These are phyloP conservation scores for Suricata suricatta DNA, from an alignment of 2,113 vertebrate species.

Conservation along the genomic window DNA sequence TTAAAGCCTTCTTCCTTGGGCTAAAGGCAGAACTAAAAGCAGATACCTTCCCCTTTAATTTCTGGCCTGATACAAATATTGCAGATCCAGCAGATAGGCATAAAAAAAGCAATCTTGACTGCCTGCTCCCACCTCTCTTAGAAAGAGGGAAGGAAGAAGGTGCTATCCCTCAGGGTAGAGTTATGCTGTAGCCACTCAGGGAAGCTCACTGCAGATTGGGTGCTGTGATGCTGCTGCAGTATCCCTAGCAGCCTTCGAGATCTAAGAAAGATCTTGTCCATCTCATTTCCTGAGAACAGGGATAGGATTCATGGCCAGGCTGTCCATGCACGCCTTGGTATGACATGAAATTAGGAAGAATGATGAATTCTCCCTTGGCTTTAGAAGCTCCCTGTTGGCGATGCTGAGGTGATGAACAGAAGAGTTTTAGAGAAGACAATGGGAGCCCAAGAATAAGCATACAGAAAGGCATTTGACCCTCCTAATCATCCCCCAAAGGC, in stretches of 20 bases:
- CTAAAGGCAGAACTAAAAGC: conserved; percentile 14
- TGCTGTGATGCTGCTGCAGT: neutral
- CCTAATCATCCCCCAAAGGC: neutral
- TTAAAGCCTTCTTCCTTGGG: conserved; percentile 31
- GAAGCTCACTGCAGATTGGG: neutral
- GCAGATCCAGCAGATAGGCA: neutral
- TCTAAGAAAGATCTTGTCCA: neutral
- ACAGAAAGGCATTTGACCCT: neutral
- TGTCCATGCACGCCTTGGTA: neutral
- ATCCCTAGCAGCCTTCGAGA: too few species aligned
- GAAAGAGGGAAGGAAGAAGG: neutral
- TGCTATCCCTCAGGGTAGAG: neutral
- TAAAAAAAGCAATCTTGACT: neutral
- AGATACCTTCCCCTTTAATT: neutral
- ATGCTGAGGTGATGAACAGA: neutral
- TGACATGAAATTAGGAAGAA: neutral
- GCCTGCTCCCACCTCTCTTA: neutral
- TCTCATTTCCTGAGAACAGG: neutral
- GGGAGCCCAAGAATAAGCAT: neutral
- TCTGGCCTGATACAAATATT: neutral
- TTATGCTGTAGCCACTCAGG: neutral
- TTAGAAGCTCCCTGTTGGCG: neutral
- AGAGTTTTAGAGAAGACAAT: neutral
- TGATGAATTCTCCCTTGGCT: neutral
- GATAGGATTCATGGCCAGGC: neutral